Evolutionary conservation across 2,113 vertebrate species (phyloP).

Genomic region (Halcyon malimbica): DNA sequence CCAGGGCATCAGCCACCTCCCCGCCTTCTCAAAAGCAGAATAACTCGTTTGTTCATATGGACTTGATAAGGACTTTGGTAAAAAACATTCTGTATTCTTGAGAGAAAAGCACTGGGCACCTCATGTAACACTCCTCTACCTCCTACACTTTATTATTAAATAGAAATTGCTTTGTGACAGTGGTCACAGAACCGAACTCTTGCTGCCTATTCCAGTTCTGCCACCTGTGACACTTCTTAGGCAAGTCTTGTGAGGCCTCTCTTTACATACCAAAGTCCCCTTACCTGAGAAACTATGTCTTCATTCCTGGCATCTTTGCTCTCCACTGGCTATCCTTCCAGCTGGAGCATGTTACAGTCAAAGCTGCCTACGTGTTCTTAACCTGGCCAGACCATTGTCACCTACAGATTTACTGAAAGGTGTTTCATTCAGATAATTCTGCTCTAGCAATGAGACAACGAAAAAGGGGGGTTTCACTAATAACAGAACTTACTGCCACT

Average conservation of each 20-base stretch:
- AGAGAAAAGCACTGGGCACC: neutral
- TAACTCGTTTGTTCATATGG: neutral
- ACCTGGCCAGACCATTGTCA: neutral
- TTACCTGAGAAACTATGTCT: accelerated
- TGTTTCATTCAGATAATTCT: neutral
- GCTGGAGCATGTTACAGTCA: neutral
- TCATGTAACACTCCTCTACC: neutral
- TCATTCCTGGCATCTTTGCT: neutral
- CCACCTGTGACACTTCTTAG: accelerated
- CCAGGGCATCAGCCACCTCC: neutral
- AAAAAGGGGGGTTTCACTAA: neutral
- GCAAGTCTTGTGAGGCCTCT: neutral
- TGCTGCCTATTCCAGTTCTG: neutral
- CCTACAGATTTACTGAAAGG: neutral
- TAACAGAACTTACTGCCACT: neutral
- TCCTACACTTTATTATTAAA: neutral
- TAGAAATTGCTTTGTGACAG: neutral
- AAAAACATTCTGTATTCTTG: neutral
- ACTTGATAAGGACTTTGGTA: neutral
- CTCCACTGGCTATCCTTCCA: neutral
- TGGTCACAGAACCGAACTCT: neutral
- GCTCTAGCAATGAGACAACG: neutral
- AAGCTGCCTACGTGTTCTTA: neutral
- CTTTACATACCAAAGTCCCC: neutral
- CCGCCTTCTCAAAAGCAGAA: neutral